These are phyloP conservation scores for Taurulus bubalis DNA, from an alignment of 2,113 vertebrate species.

Conservation along the genomic window DNA sequence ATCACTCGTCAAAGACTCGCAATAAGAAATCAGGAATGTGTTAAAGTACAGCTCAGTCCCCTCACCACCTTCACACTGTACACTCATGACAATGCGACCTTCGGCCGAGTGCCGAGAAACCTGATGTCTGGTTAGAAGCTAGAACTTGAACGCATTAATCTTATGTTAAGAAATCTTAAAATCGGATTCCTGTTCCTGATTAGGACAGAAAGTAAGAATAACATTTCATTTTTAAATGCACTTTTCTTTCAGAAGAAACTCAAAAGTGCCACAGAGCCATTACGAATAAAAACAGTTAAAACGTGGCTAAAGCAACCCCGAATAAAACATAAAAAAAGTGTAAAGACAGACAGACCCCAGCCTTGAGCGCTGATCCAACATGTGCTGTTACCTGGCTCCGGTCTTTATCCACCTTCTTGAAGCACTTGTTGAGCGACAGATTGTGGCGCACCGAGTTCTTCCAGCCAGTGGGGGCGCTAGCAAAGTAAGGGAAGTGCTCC, in stretches of 20 bases:
- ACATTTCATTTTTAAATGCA: too few relatives aligned
- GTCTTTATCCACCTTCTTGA: slow-evolving; percentile 99
- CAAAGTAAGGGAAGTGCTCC: slow-evolving; percentile 99
- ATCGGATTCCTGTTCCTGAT: neutral
- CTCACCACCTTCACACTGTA: neutral
- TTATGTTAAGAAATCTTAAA: neutral
- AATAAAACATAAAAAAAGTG: too few relatives aligned
- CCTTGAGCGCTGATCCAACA: neutral
- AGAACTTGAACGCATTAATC: neutral
- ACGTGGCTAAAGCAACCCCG: too few relatives aligned
- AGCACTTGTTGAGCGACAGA: slow-evolving; percentile 98
- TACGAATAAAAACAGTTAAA: too few relatives aligned
- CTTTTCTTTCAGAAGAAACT: too few relatives aligned
- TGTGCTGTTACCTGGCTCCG: slow-evolving; percentile 91
- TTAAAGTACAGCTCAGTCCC: neutral
- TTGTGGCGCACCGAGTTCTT: slow-evolving; percentile 99
- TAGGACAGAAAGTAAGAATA: neutral
- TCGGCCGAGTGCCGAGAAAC: too few relatives aligned
- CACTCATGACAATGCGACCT: neutral
- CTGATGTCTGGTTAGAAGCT: neutral
- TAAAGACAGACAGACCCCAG: too few relatives aligned
- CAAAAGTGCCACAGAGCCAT: too few relatives aligned
- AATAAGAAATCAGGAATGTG: neutral
- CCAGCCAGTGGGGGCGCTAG: slow-evolving; percentile 97
- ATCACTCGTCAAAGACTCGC: neutral